phyloP scores from a whole-genome alignment of 2,113 vertebrate species.

The Rhabdornis inornatus region DNA sequence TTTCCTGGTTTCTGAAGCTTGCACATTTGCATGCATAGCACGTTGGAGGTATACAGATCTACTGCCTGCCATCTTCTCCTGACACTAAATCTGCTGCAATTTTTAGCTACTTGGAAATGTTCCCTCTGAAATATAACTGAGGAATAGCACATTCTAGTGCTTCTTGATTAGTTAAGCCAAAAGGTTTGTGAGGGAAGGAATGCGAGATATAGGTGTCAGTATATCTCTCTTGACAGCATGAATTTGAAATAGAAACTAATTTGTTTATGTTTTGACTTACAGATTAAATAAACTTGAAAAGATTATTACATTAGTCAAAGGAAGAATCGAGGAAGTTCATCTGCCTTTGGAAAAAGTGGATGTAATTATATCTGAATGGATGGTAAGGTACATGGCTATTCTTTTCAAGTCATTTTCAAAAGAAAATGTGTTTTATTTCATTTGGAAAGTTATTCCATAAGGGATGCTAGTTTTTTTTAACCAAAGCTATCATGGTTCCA shows the following conservation, averaged over 20 bases:
- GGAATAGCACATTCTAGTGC: background rate
- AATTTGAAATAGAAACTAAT: background rate
- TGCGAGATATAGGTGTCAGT: background rate
- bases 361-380: slow-evolving; percentile 96
- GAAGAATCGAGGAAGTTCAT: slow-evolving; percentile 90
- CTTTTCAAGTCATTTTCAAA: background rate
- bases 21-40: background rate
- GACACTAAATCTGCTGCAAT: background rate
- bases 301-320: slow-evolving; percentile 86
- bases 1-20: background rate
- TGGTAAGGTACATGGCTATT: slow-evolving; percentile 82
- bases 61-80: background rate
- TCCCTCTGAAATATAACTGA: background rate
- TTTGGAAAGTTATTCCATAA: background rate
- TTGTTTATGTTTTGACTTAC: slow-evolving; percentile 49
- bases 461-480: background rate
- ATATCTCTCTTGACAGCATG: background rate
- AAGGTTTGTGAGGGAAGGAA: background rate
- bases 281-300: slow-evolving; percentile 91
- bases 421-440: background rate
- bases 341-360: slow-evolving; percentile 93
- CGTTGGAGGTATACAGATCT: background rate
- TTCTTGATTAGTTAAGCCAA: background rate
- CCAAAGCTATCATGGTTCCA: background rate
- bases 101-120: background rate